Percentiles rank a stretch among this genome's conserved stretches.
Conservation (phyloP, 2,113 vertebrate species). For the Rhabdornis inornatus region DNA sequence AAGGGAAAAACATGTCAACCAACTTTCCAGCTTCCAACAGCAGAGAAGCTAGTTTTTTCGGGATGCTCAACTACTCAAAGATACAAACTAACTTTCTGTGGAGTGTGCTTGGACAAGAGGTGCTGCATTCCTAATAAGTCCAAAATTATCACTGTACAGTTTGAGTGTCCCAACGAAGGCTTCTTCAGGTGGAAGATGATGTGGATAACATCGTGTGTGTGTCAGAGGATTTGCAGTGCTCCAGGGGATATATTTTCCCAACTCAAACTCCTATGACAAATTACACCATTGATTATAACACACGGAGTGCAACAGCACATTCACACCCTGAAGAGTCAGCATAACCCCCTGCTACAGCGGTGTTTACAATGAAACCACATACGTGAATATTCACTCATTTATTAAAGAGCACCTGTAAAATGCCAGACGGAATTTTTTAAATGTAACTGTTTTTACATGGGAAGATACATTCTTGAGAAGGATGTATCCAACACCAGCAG, state of each 20-base stretch:
- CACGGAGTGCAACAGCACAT: not conserved
- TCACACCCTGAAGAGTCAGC: not conserved
- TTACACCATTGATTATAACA: not conserved
- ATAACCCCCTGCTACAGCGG: not conserved
- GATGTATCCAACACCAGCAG: not conserved
- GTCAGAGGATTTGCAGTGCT: slow-evolving; percentile 84
- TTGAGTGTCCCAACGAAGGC: slow-evolving; percentile 83
- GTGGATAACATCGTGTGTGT: slow-evolving; percentile 93
- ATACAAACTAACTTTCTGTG: slow-evolving; percentile 88
- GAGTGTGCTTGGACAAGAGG: slow-evolving; percentile 84
- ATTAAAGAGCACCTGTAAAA: not conserved
- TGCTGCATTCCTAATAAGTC: slow-evolving; percentile 91
- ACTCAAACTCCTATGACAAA: slow-evolving; percentile 79
- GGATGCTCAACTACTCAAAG: slow-evolving; percentile 85
- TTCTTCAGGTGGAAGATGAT: slow-evolving; percentile 91
- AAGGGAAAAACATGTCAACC: slow-evolving; percentile 88
- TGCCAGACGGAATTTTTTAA: not conserved
- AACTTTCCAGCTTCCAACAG: slow-evolving; percentile 82
- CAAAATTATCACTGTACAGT: slow-evolving; percentile 83
- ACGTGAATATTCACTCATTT: not conserved
- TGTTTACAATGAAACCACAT: not conserved
- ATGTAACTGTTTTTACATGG: not conserved
- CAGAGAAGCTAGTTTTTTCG: slow-evolving; percentile 85
- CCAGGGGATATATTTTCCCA: slow-evolving; percentile 88
- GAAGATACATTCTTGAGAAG: not conserved